phyloP scores from a whole-genome alignment of 2,113 vertebrate genomes.

The Chrysemys picta region DNA sequence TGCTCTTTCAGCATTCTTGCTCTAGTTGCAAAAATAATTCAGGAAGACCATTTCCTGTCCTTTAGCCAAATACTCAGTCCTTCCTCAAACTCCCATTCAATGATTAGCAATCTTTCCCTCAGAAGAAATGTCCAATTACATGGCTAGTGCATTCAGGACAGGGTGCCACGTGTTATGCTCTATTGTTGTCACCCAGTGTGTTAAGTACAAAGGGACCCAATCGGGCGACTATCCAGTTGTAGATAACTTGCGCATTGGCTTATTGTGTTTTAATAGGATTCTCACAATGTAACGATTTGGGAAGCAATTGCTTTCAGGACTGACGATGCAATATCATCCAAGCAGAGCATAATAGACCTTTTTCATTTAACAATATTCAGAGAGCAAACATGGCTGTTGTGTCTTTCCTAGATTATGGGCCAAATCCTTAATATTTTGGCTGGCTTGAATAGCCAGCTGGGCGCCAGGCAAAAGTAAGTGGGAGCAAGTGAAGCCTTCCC shows the following conservation, averaged over 20 bases:
- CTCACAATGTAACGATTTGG: background rate
- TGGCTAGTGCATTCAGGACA: conserved; percentile 20
- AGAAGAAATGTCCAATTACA: background rate
- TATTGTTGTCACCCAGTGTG: background rate
- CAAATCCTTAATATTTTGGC: background rate
- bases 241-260: conserved; percentile 39
- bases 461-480: background rate
- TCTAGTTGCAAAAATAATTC: conserved; percentile 69
- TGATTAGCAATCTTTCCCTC: conserved; percentile 59
- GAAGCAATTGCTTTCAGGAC: background rate
- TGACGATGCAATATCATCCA: background rate
- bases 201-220: background rate
- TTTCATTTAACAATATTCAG: background rate
- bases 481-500: background rate
- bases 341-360: background rate
- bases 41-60: conserved; percentile 65
- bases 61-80: conserved; percentile 60
- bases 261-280: conserved; percentile 34
- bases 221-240: background rate
- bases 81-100: conserved; percentile 36
- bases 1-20: conserved; percentile 72
- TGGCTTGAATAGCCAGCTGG: background rate
- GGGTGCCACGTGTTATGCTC: conserved; percentile 41
- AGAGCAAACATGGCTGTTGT: background rate
- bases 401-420: background rate